Evolutionary conservation across 2,888 invertebrate genomes (phyloP).

Genomic region (Papilio elwesi): DNA sequence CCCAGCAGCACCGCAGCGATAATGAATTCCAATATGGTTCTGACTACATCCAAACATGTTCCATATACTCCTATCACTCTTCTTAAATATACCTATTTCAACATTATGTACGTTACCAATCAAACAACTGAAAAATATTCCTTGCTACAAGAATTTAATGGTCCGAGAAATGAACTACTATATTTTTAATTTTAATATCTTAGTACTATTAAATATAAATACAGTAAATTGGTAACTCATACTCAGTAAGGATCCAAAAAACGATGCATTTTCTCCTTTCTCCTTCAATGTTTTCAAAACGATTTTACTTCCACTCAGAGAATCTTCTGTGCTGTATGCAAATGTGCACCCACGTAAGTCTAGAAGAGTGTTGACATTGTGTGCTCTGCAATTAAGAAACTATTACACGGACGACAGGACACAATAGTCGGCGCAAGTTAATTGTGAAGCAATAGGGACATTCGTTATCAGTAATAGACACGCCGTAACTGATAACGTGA

Average conservation of each 20-base stretch:
- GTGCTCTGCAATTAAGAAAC: conserved; percentile 66
- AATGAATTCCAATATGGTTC: too few relatives aligned
- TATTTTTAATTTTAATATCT: background rate
- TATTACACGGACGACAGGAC: conserved; percentile 42
- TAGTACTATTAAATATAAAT: too few relatives aligned
- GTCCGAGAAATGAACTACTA: background rate
- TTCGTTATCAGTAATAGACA: conserved; percentile 69
- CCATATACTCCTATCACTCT: too few relatives aligned
- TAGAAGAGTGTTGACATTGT: conserved; percentile 82
- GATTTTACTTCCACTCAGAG: conserved; percentile 82
- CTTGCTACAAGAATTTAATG: too few relatives aligned
- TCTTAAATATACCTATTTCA: too few relatives aligned
- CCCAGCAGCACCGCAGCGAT: too few relatives aligned
- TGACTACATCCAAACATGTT: too few relatives aligned
- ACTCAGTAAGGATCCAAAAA: conserved; percentile 85
- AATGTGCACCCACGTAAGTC: conserved; percentile 84
- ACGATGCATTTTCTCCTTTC: conserved; percentile 85
- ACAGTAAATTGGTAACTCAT: conserved; percentile 42
- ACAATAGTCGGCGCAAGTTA: conserved; percentile 58
- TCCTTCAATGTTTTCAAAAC: conserved; percentile 80
- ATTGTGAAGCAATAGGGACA: conserved; percentile 69
- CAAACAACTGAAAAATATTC: too few relatives aligned
- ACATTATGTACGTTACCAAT: too few relatives aligned
- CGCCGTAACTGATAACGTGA: conserved; percentile 76
- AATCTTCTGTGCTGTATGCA: conserved; percentile 81